A percentile compares a stretch with the other conserved stretches of the same genome.
Evolutionary conservation across 2,113 vertebrate genomes (phyloP).

Genomic region (Talpa occidentalis): DNA sequence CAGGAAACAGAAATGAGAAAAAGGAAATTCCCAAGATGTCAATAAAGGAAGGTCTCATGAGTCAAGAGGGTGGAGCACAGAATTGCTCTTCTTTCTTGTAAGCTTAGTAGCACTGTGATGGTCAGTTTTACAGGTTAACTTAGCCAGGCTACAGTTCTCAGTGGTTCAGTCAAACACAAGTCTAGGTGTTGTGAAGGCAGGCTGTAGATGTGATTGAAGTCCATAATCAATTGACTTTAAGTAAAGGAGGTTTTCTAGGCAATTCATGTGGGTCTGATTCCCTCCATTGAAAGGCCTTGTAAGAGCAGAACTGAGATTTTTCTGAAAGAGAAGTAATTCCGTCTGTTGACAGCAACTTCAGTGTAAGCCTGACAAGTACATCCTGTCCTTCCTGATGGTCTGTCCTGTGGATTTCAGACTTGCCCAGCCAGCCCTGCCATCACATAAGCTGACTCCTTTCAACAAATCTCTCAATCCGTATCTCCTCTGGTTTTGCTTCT

Average conservation of each 20-base stretch:
- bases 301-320: neutral
- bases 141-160: neutral
- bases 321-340: neutral
- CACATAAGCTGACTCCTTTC: neutral
- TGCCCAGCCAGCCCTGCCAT: neutral
- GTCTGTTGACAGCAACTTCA: no score
- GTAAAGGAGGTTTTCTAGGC: neutral
- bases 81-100: no score
- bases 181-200: neutral
- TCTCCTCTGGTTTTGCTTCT: neutral
- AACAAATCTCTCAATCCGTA: neutral
- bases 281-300: neutral
- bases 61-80: neutral
- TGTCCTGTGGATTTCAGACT: neutral
- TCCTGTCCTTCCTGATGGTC: neutral
- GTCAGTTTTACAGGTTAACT: neutral
- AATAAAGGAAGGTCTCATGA: no score
- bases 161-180: neutral
- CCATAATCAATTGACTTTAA: neutral
- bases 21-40: neutral
- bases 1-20: neutral
- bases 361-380: rapidly evolving
- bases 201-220: neutral
- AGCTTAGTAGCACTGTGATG: neutral
- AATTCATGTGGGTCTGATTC: neutral